Percentiles rank a stretch among this genome's conserved stretches.
Evolutionary conservation across 2,888 invertebrate species (phyloP).

Genomic region (Eupelmus urozonus): DNA sequence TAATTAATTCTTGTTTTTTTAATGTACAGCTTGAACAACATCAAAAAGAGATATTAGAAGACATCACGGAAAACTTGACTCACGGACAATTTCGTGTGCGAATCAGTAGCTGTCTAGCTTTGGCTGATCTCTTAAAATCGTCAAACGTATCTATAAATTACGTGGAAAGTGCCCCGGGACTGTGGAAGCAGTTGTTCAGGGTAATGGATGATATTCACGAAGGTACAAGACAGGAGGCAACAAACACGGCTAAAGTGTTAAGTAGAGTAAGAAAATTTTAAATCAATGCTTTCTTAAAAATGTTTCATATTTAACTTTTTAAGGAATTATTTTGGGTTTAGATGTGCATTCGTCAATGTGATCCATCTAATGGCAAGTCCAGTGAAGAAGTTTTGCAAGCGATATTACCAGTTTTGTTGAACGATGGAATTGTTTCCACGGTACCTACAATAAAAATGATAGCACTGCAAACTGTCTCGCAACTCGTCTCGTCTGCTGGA

Average conservation of each 20-base stretch:
- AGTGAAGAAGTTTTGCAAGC: slow-evolving; percentile 85
- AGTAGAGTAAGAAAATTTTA: slow-evolving; percentile 82
- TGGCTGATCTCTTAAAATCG: slow-evolving; percentile 86
- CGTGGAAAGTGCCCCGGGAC: slow-evolving; percentile 77
- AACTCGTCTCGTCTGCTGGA: slow-evolving; percentile 90
- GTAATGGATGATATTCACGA: slow-evolving; percentile 98
- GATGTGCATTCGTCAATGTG: slow-evolving; percentile 86
- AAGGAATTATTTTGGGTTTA: slow-evolving; percentile 73
- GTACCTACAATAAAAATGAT: slow-evolving; percentile 89
- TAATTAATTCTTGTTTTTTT: slow-evolving; percentile 22
- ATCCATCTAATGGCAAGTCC: slow-evolving; percentile 85
- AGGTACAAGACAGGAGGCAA: slow-evolving; percentile 87
- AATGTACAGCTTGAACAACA: slow-evolving; percentile 86
- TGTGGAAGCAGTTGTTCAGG: slow-evolving; percentile 91
- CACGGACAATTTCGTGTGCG: slow-evolving; percentile 92
- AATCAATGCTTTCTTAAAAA: neutral
- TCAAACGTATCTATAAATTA: slow-evolving; percentile 74
- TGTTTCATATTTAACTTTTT: slow-evolving; percentile 27
- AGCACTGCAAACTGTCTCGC: slow-evolving; percentile 91
- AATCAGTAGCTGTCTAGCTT: slow-evolving; percentile 93
- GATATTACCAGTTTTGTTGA: slow-evolving; percentile 89
- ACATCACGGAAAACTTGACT: slow-evolving; percentile 89
- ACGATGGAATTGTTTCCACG: slow-evolving; percentile 87
- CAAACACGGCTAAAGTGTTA: slow-evolving; percentile 84
- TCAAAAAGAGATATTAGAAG: slow-evolving; percentile 88